These are phyloP conservation scores for Gonocerus acuteangulatus DNA, from an alignment of 2,888 invertebrate genomes.

Conservation along the genomic window DNA sequence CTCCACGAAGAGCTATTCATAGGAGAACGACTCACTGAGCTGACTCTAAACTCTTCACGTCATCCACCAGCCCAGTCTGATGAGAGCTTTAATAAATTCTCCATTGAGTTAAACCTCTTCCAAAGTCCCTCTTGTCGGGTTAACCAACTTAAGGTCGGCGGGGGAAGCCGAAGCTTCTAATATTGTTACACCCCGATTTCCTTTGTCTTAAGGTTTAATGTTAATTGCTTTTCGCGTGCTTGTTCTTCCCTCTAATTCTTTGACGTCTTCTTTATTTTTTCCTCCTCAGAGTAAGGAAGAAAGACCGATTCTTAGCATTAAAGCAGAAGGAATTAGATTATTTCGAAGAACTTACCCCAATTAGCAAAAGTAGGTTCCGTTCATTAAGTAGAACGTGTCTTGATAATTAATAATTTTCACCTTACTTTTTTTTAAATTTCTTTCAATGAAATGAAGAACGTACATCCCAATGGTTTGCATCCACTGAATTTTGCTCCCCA, in stretches of 20 bases:
- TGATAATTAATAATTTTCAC: too few species aligned
- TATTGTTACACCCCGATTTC: constrained; percentile 33
- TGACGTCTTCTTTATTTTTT: constrained; percentile 8
- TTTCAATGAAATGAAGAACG: too few species aligned
- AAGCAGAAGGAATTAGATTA: too few species aligned
- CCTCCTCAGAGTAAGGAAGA: background rate
- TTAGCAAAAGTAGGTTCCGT: too few species aligned
- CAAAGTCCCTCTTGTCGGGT: constrained; percentile 23
- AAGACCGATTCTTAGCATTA: constrained; percentile 7
- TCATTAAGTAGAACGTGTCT: too few species aligned
- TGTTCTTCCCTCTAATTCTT: constrained; percentile 27
- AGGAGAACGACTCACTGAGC: background rate
- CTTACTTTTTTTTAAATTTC: too few species aligned
- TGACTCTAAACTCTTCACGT: too few species aligned
- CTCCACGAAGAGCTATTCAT: background rate
- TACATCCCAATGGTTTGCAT: too few species aligned
- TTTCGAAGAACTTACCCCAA: too few species aligned
- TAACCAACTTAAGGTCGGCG: constrained; percentile 21
- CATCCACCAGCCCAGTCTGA: background rate
- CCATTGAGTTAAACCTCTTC: constrained; percentile 19
- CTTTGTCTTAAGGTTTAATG: constrained; percentile 35
- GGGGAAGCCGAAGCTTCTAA: constrained; percentile 25
- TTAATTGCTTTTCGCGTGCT: constrained; percentile 35
- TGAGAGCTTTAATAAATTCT: constrained; percentile 16
- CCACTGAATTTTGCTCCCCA: too few species aligned